These are phyloP conservation scores for Drosophila seguyi DNA, from an alignment of 1,140 invertebrate species.

Conservation along the genomic window DNA sequence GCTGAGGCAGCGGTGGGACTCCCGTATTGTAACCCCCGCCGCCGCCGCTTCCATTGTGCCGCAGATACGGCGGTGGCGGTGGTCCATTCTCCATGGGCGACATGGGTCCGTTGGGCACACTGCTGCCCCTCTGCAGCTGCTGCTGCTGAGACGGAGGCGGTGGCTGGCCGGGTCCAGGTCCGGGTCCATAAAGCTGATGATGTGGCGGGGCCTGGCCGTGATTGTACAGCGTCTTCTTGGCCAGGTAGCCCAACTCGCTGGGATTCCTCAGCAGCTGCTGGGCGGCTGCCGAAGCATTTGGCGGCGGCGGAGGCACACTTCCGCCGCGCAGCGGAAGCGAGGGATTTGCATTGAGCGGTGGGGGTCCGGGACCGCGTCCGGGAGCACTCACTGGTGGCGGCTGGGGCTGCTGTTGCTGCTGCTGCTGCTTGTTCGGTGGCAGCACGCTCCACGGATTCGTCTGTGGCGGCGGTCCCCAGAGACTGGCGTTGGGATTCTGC, in stretches of 20 bases:
- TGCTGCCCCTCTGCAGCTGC: slow-evolving; percentile 69
- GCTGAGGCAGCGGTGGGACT: slow-evolving; percentile 50
- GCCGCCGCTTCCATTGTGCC: slow-evolving; percentile 70
- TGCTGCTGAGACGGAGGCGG: slow-evolving; percentile 66
- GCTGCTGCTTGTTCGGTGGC: slow-evolving; percentile 69
- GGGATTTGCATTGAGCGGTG: slow-evolving; percentile 46
- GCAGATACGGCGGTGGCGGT: slow-evolving; percentile 60
- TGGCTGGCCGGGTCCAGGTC: slow-evolving; percentile 45
- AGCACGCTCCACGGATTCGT: slow-evolving; percentile 83
- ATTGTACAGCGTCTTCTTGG: slow-evolving; percentile 77
- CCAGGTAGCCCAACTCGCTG: slow-evolving; percentile 75
- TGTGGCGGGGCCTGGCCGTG: slow-evolving; percentile 71
- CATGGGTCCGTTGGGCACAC: slow-evolving; percentile 81
- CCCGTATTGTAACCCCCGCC: slow-evolving; percentile 61
- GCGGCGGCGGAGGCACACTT: slow-evolving; percentile 70
- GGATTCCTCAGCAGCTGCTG: slow-evolving; percentile 73
- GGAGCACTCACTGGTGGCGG: slow-evolving; percentile 54
- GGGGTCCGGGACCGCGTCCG: slow-evolving; percentile 58
- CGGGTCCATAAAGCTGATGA: slow-evolving; percentile 67
- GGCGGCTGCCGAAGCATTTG: slow-evolving; percentile 49
- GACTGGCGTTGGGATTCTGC: slow-evolving; percentile 81
- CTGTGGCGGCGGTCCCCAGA: slow-evolving; percentile 83
- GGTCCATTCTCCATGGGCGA: slow-evolving; percentile 79
- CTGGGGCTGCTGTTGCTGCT: slow-evolving; percentile 50
- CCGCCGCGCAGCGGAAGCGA: slow-evolving; percentile 66